Conservation (phyloP, 2,888 invertebrate species). For the Meghimatium bilineatum region DNA sequence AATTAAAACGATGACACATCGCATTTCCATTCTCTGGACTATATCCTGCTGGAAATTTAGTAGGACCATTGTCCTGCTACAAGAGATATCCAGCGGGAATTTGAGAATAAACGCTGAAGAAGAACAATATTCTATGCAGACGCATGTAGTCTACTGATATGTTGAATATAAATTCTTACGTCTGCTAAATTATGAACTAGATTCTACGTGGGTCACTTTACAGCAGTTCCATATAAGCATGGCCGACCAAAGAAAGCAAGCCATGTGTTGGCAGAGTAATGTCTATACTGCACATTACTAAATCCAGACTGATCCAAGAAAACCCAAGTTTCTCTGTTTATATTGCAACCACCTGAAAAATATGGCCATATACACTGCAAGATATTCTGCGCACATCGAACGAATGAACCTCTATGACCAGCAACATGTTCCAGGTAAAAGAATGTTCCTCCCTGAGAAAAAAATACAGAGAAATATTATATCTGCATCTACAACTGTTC, state of each 20-base stretch:
- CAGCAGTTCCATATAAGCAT: conserved; percentile 48
- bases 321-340: conserved; percentile 57
- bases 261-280: conserved; percentile 46
- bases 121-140: too few relatives aligned
- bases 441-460: conserved; percentile 66
- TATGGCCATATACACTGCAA: conserved; percentile 58
- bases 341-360: conserved; percentile 59
- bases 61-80: too few relatives aligned
- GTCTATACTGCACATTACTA: conserved; percentile 47
- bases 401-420: conserved; percentile 55
- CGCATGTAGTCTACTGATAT: not conserved
- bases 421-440: conserved; percentile 69
- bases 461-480: not conserved
- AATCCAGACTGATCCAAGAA: conserved; percentile 60
- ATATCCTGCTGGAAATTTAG: too few relatives aligned
- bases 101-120: too few relatives aligned
- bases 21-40: too few relatives aligned
- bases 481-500: too few relatives aligned
- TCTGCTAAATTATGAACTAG: too few relatives aligned
- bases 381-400: conserved; percentile 56
- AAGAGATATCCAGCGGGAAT: too few relatives aligned
- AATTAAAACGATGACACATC: too few relatives aligned
- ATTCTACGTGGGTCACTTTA: conserved; percentile 33
- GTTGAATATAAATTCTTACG: too few relatives aligned
- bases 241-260: conserved; percentile 41